These are phyloP conservation scores for Phrixothrix hirtus DNA, from an alignment of 2,888 invertebrate genomes.

Conservation along the genomic window DNA sequence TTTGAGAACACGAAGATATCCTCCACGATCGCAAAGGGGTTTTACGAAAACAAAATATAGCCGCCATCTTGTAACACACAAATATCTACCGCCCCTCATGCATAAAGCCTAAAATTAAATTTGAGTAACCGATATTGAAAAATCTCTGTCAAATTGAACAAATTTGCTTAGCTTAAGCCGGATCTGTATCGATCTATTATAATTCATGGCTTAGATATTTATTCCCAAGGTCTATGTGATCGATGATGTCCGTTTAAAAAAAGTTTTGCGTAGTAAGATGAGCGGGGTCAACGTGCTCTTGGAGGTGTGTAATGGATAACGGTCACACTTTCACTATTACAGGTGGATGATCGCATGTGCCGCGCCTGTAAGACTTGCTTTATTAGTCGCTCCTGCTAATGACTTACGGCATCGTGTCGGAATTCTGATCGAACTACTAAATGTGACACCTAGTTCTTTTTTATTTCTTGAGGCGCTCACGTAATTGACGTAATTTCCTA, in stretches of 20 bases:
- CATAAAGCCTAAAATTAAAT: no score
- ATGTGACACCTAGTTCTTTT: conserved; percentile 10
- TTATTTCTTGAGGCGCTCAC: not conserved
- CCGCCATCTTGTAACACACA: no score
- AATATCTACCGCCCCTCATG: no score
- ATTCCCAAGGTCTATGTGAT: not conserved
- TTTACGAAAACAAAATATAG: no score
- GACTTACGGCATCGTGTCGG: conserved; percentile 23
- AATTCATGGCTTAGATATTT: not conserved
- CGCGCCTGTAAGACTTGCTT: conserved; percentile 30
- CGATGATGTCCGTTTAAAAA: conserved; percentile 8
- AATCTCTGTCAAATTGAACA: no score
- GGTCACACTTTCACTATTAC: conserved; percentile 40
- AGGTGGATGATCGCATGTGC: conserved; percentile 38
- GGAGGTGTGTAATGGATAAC: conserved; percentile 39
- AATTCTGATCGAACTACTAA: conserved; percentile 15
- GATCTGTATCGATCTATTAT: not conserved
- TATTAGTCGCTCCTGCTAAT: conserved; percentile 25
- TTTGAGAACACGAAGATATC: no score
- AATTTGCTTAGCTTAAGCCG: not conserved
- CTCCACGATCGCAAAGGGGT: no score
- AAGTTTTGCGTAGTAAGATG: conserved; percentile 26
- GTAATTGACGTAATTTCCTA: not conserved
- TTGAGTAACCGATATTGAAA: no score
- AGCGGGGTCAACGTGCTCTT: conserved; percentile 35